Evolutionary conservation across 2,113 vertebrate genomes (phyloP), one percentile per base, ranked within the genome.

Genomic region (Sarotherodon lohbergeri): DNA sequence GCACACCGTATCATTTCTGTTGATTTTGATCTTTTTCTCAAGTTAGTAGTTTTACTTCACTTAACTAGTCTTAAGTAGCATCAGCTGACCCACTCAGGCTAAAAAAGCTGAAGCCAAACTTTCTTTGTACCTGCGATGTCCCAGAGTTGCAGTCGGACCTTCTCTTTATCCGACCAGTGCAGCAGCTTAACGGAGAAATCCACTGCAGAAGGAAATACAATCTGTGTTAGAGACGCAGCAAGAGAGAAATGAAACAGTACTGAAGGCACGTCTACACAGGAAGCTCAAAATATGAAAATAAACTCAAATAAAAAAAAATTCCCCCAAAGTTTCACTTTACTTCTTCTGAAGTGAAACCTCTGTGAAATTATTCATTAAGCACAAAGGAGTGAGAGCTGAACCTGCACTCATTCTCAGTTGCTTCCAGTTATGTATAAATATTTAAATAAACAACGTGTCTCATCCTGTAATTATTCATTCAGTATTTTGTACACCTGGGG

Each of bases 161-260:
- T 96, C 90, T 98, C 97, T 0, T 96, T 97, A 9, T 98, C 97
- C 0, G 98, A 98, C 97, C 97, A 98, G 52, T 97, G 96, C 22
- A 98, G 94, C 87, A 98, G 94, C 93, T 98, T 98, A 91, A 98
- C 92, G 0, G 97, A 97, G 89, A 98, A 98, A 93, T 98, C 98
- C 95, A 98, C 98, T 98, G 3, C 86, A 91, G 85, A 39, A 14
- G 16, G 3, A 68, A 54, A 56, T 2, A 27, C 46, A 71, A 5
- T 13, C 17, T 1, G n/a, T 4, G 16, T 52, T 1, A 87, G 78
- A 50, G 22, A 63, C 3, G 39, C 43, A 85, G 14, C n/a, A 4
- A 41, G 86, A 84, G 89, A 39, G 19, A n/a, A 48, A 7, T 32
- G 12, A 80, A 32, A 84, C 36, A 1, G 4, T 61, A 5, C 36